Conservation (phyloP, 2,113 vertebrate genomes). For the human (Homo sapiens) region DNA sequence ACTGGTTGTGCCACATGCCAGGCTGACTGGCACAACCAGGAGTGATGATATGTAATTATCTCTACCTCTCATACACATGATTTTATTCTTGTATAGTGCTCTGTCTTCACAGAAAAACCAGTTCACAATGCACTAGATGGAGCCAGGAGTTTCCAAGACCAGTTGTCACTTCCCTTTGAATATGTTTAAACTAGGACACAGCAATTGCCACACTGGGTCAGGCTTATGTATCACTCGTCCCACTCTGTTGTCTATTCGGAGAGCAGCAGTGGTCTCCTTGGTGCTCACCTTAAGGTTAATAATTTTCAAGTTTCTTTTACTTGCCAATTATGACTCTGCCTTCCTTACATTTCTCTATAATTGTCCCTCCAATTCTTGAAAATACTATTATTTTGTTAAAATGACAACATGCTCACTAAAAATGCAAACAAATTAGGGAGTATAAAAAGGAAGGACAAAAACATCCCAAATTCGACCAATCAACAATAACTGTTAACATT, state of each 20-base stretch:
- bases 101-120: constrained; percentile 27
- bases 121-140: background rate
- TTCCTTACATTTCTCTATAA: constrained; percentile 9
- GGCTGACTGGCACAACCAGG: background rate
- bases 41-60: background rate
- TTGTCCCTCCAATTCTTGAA: background rate
- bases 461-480: background rate
- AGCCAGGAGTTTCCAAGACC: background rate
- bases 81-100: background rate
- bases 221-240: background rate
- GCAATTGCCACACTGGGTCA: background rate
- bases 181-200: background rate
- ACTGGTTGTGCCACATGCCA: background rate
- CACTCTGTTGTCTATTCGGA: background rate
- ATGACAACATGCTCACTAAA: background rate
- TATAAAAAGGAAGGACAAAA: background rate
- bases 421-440: constrained; percentile 7
- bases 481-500: background rate
- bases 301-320: background rate
- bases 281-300: background rate
- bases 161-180: background rate
- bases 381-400: constrained; percentile 33
- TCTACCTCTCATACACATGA: background rate
- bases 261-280: background rate
- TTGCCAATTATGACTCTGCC: background rate